phyloP scores from a whole-genome alignment of 2,888 invertebrate genomes.

The Yponomeuta plumbellus region DNA sequence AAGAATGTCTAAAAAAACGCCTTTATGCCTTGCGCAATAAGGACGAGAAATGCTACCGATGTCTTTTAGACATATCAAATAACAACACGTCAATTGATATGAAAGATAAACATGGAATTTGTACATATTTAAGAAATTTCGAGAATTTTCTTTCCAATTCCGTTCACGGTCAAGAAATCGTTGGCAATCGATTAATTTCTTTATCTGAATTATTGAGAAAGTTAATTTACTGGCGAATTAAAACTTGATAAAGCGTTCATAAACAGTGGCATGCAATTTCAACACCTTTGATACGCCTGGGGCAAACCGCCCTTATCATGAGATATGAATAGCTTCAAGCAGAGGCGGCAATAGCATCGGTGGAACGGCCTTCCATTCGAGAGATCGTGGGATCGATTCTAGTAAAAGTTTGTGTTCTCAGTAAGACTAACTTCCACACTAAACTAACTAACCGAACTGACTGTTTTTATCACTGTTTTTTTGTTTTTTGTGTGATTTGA shows the following conservation, averaged over 20 bases:
- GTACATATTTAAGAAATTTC: background rate
- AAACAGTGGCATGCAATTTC: background rate
- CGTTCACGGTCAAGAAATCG: background rate
- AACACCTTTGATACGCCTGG: background rate
- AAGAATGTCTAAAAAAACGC: background rate
- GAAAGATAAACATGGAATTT: background rate
- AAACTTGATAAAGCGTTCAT: too few species aligned
- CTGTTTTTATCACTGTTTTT: too few species aligned
- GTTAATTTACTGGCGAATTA: background rate
- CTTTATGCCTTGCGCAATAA: background rate
- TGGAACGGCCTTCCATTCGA: too few species aligned
- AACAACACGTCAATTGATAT: background rate
- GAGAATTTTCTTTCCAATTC: background rate
- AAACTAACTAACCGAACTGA: too few species aligned
- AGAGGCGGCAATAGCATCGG: too few species aligned
- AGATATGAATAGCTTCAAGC: too few species aligned
- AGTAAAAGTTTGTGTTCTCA: too few species aligned
- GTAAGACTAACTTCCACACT: too few species aligned
- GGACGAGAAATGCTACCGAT: background rate
- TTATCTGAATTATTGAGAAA: background rate
- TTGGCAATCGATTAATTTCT: background rate
- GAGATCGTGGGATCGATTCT: too few species aligned
- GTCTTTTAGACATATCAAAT: background rate
- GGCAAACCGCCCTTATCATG: too few species aligned
- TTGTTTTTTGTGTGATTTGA: too few species aligned